Conservation (phyloP, 2,797 vertebrate genomes). For the Sebastiscus albofasciatus region DNA sequence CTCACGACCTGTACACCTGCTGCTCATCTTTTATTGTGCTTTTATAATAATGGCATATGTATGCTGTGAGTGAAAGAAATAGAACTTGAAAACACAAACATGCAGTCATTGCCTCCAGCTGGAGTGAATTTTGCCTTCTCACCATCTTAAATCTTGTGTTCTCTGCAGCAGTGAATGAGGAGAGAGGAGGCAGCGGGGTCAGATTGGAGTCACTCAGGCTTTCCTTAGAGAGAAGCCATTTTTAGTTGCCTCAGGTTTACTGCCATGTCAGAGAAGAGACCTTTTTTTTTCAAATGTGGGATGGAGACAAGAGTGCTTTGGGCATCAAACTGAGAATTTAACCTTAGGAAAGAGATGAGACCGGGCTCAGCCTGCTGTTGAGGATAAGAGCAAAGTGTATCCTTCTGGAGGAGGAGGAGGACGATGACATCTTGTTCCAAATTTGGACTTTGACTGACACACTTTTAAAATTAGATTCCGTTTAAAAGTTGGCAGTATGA, state of each 20-base stretch:
- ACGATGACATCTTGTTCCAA: not conserved
- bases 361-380: not conserved
- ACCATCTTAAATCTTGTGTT: slow-evolving; percentile 39
- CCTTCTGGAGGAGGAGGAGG: not conserved
- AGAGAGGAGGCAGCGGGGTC: slow-evolving; percentile 51
- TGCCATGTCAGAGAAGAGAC: slow-evolving; percentile 18
- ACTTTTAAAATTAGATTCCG: no score
- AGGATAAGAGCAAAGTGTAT: slow-evolving; percentile 9
- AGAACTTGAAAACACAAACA: not conserved
- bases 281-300: slow-evolving; percentile 6
- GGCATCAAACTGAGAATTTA: slow-evolving; percentile 31
- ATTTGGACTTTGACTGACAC: not conserved
- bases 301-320: slow-evolving; percentile 30
- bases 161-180: slow-evolving; percentile 23
- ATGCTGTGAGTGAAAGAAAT: not conserved
- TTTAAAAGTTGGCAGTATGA: no score
- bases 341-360: slow-evolving; percentile 22
- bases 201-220: slow-evolving; percentile 58
- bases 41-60: not conserved
- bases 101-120: slow-evolving; percentile 39
- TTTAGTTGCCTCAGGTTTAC: slow-evolving; percentile 53
- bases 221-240: slow-evolving; percentile 52
- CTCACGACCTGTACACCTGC: no score
- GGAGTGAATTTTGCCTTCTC: slow-evolving; percentile 11
- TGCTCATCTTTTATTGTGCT: no score